Percentiles rank a stretch among this genome's conserved stretches.
phyloP scores from a whole-genome alignment of 1,140 invertebrate species.

The Nephila pilipes region DNA sequence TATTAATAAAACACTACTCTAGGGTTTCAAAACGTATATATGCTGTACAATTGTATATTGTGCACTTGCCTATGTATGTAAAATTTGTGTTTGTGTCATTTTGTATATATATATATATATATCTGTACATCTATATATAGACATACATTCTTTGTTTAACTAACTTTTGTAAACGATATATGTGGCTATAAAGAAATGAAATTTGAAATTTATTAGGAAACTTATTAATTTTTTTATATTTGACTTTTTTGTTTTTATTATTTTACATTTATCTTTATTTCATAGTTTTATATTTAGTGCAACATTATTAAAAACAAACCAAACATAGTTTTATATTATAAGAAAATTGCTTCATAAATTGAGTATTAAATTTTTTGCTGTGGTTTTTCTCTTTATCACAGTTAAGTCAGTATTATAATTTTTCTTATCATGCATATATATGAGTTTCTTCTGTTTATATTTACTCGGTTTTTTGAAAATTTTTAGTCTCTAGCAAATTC shows the following conservation, averaged over 20 bases:
- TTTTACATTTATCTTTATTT: not conserved
- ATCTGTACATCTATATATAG: conserved; percentile 5
- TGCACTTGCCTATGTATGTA: not conserved
- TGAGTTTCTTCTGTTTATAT: not conserved
- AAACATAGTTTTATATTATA: not conserved
- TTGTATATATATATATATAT: conserved; percentile 18
- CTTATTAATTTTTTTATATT: not conserved
- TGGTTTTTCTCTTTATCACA: not conserved
- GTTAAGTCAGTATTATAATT: not conserved
- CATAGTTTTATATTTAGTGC: not conserved
- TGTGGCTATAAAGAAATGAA: not conserved
- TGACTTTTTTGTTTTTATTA: not conserved
- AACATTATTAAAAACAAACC: not conserved
- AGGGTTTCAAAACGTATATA: conserved; percentile 21
- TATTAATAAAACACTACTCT: not conserved
- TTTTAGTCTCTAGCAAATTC: not conserved
- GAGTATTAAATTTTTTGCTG: not conserved
- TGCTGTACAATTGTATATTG: not conserved
- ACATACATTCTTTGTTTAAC: conserved; percentile 19
- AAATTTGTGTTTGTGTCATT: conserved; percentile 17
- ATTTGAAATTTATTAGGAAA: not conserved
- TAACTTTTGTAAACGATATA: not conserved
- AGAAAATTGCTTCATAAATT: not conserved
- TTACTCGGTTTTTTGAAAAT: not conserved
- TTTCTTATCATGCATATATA: not conserved